Evolutionary conservation across 2,113 vertebrate species (phyloP).

Genomic region (Suricata suricatta): DNA sequence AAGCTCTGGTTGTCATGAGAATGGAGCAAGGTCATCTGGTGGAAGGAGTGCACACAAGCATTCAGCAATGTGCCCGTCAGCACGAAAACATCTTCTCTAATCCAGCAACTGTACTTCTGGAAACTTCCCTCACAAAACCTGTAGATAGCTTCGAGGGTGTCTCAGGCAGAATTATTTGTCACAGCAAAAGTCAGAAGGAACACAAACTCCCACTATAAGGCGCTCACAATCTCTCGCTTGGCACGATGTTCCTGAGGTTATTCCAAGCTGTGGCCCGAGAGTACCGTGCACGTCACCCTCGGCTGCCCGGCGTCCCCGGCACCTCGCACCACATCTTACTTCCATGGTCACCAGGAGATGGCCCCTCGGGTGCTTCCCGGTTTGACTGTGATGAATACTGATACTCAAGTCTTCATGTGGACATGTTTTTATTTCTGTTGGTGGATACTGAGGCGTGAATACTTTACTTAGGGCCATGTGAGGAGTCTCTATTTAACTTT

Average conservation of each 20-base stretch:
- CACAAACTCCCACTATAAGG: background rate
- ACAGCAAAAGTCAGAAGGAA: background rate
- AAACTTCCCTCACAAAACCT: background rate
- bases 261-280: background rate
- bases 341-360: background rate
- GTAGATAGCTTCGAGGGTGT: background rate
- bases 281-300: background rate
- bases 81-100: background rate
- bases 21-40: background rate
- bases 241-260: background rate
- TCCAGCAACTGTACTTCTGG: background rate
- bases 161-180: background rate
- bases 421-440: background rate
- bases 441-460: background rate
- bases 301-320: background rate
- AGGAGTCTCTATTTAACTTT: conserved; percentile 9
- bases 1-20: background rate
- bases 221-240: background rate
- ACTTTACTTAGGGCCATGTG: background rate
- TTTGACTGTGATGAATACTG: background rate
- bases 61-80: background rate
- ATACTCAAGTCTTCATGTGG: background rate
- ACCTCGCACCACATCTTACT: background rate
- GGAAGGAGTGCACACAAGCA: background rate
- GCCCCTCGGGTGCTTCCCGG: background rate